phyloP scores from a whole-genome alignment of 2,888 invertebrate genomes.

The Catocala sponsa region DNA sequence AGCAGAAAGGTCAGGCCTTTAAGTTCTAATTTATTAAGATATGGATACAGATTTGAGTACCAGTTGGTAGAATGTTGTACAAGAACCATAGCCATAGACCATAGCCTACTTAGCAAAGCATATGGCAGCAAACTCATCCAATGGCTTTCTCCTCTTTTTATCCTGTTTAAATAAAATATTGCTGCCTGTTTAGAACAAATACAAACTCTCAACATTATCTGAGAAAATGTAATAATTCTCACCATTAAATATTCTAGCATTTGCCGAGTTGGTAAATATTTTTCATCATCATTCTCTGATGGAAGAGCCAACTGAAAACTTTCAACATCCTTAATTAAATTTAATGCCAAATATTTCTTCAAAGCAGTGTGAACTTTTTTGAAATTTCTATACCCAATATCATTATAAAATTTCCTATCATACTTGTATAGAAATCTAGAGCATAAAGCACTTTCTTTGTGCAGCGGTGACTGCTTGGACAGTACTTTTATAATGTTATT shows the following conservation, averaged over 20 bases:
- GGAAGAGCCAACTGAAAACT: constrained; percentile 70
- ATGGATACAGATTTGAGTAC: constrained; percentile 81
- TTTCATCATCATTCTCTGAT: constrained; percentile 58
- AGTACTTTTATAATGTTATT: constrained; percentile 67
- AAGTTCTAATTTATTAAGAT: constrained; percentile 68
- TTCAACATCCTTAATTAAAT: constrained; percentile 79
- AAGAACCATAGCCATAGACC: constrained; percentile 82
- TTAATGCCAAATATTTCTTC: constrained; percentile 80
- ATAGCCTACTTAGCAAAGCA: constrained; percentile 86
- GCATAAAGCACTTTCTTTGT: constrained; percentile 85
- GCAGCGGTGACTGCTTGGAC: constrained; percentile 81
- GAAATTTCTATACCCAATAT: constrained; percentile 87
- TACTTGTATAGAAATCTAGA: constrained; percentile 88
- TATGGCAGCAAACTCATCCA: constrained; percentile 87
- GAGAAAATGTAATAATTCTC: constrained; percentile 86
- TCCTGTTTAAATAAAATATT: constrained; percentile 82
- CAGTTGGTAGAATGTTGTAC: constrained; percentile 82
- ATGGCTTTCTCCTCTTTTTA: constrained; percentile 87
- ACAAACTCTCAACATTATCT: constrained; percentile 84
- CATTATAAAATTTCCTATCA: constrained; percentile 88
- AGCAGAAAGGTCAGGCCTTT: constrained; percentile 85
- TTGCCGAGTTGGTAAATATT: constrained; percentile 86
- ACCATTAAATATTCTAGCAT: constrained; percentile 88
- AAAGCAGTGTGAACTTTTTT: constrained; percentile 86
- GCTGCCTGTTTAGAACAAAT: constrained; percentile 81